Evolutionary conservation across 2,888 invertebrate genomes (phyloP).

Genomic region (Zygothrica quintamaculata): DNA sequence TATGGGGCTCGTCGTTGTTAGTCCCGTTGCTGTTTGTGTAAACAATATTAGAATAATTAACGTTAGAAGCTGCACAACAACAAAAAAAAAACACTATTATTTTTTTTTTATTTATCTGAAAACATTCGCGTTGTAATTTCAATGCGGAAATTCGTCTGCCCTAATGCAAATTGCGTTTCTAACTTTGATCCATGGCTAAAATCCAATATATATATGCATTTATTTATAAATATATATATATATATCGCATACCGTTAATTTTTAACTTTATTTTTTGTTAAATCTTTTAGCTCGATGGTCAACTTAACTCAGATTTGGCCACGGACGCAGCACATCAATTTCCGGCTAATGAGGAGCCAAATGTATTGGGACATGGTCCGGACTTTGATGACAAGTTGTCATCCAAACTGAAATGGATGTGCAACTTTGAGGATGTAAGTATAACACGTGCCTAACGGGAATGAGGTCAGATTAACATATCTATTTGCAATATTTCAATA

Average conservation of each 20-base stretch:
- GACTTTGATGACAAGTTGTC: conserved; percentile 65
- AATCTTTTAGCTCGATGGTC: conserved; percentile 74
- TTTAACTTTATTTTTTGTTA: conserved; percentile 17
- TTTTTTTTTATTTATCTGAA: background rate
- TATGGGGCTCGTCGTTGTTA: conserved; percentile 20
- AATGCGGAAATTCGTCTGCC: conserved; percentile 30
- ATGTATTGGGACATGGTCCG: conserved; percentile 79
- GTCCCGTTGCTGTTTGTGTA: conserved; percentile 2
- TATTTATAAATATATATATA: background rate
- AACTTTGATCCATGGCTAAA: conserved; percentile 19
- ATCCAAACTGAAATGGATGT: conserved; percentile 81
- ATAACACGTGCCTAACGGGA: conserved; percentile 1
- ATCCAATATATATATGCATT: background rate
- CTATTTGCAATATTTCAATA: background rate
- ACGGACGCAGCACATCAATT: conserved; percentile 74
- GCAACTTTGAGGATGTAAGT: conserved; percentile 85
- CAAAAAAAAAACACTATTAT: background rate
- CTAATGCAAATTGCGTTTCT: conserved; percentile 37
- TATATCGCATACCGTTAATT: background rate
- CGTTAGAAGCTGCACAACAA: conserved; percentile 6
- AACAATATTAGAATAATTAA: conserved; percentile 14
- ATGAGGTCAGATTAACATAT: background rate
- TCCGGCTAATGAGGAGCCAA: conserved; percentile 82
- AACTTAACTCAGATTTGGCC: conserved; percentile 50
- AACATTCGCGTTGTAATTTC: background rate